These are phyloP conservation scores for Ennomos fuscantarius DNA, from an alignment of 2,888 invertebrate species.

Conservation along the genomic window DNA sequence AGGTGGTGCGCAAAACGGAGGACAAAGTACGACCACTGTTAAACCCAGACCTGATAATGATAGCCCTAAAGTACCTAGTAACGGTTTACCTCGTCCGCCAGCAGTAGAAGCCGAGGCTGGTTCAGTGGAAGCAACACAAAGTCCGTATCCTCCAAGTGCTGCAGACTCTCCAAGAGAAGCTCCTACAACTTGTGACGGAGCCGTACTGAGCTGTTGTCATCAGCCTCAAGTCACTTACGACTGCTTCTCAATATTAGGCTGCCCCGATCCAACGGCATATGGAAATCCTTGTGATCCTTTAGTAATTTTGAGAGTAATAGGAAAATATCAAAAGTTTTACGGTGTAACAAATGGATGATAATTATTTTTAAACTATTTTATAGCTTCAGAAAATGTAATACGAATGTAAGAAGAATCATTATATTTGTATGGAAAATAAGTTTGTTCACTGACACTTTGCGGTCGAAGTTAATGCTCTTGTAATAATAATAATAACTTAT, in stretches of 20 bases:
- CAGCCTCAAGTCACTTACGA: constrained; percentile 54
- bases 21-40: constrained; percentile 22
- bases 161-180: constrained; percentile 27
- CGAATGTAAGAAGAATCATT: background rate
- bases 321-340: constrained; percentile 61
- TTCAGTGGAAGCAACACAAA: constrained; percentile 4
- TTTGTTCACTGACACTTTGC: too few species aligned
- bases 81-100: background rate
- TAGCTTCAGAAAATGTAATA: background rate
- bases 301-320: constrained; percentile 57
- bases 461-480: too few species aligned
- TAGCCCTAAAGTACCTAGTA: constrained; percentile 12
- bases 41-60: constrained; percentile 19
- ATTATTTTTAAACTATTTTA: background rate
- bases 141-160: constrained; percentile 26
- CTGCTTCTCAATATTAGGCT: constrained; percentile 66
- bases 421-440: background rate
- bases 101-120: background rate
- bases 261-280: constrained; percentile 74
- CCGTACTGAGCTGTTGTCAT: constrained; percentile 69
- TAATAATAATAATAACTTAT: too few species aligned
- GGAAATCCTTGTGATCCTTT: constrained; percentile 62
- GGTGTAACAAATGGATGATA: constrained; percentile 51
- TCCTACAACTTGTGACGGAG: constrained; percentile 63
- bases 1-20: constrained; percentile 35